Conservation (phyloP, 2,113 vertebrate genomes). For the Campylomormyrus tamandua region DNA sequence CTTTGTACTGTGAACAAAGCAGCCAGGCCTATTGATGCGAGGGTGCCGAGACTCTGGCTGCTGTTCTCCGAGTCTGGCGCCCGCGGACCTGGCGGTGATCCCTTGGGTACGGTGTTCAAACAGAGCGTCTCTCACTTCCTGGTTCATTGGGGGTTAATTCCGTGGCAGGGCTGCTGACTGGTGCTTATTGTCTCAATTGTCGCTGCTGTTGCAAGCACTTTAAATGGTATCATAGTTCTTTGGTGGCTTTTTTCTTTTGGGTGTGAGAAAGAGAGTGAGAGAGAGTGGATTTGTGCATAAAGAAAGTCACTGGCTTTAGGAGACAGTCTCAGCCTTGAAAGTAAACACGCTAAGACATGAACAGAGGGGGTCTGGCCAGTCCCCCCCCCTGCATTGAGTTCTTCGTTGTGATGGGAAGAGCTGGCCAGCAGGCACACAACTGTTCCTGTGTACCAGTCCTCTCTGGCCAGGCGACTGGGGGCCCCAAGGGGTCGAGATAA, state of each 20-base stretch:
- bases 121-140: background rate
- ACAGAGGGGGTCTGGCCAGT: background rate
- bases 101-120: background rate
- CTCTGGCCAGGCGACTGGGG: background rate
- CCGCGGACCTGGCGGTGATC: background rate
- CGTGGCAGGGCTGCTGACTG: background rate
- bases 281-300: background rate
- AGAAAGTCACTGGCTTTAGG: background rate
- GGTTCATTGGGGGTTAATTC: background rate
- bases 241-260: background rate
- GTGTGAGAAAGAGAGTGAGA: background rate
- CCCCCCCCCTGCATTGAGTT: background rate
- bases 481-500: conserved; percentile 1
- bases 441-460: background rate
- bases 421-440: background rate
- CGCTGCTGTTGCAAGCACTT: background rate
- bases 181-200: background rate
- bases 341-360: background rate
- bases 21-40: conserved; percentile 39
- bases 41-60: conserved; percentile 10
- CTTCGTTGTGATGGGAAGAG: background rate
- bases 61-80: conserved; percentile 31
- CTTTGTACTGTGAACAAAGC: conserved; percentile 52
- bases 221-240: background rate
- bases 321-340: background rate